These are phyloP conservation scores for Cremastinae sp. DNA, from an alignment of 2,888 invertebrate genomes.

Conservation along the genomic window DNA sequence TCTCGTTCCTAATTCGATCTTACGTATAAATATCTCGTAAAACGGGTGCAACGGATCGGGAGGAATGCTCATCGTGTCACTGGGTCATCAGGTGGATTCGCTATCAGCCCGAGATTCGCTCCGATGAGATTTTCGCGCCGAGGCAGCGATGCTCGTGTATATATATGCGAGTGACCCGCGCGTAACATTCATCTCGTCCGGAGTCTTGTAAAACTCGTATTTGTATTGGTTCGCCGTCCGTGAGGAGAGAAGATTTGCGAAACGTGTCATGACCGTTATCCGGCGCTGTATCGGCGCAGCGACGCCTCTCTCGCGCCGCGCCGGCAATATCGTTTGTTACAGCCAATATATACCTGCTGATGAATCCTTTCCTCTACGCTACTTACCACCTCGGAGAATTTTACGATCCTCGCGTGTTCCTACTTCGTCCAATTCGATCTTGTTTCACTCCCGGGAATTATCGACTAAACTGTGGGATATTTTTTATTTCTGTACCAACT, in stretches of 20 bases:
- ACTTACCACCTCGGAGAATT: slow-evolving; percentile 15
- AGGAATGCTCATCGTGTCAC: slow-evolving; percentile 61
- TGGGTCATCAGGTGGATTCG: slow-evolving; percentile 61
- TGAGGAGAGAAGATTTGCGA: slow-evolving; percentile 44
- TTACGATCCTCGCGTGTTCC: slow-evolving; percentile 21
- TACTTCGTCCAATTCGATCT: neutral
- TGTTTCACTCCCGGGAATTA: slow-evolving; percentile 25
- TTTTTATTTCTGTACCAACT: no score
- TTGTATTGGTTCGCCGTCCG: no score
- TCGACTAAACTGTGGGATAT: no score
- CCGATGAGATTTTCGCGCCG: slow-evolving; percentile 42
- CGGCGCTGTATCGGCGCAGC: slow-evolving; percentile 38
- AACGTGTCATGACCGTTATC: slow-evolving; percentile 57
- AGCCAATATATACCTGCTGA: slow-evolving; percentile 32
- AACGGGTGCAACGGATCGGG: slow-evolving; percentile 26
- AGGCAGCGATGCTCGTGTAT: slow-evolving; percentile 23
- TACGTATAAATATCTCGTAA: no score
- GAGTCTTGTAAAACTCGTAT: no score
- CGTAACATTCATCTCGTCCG: no score
- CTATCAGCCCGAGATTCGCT: slow-evolving; percentile 41
- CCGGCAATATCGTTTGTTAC: slow-evolving; percentile 20
- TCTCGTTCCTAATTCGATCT: no score
- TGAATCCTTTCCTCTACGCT: slow-evolving; percentile 24
- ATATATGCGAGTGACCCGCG: slow-evolving; percentile 2
- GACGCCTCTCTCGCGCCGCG: slow-evolving; percentile 24